Percentiles rank a stretch among this genome's conserved stretches.
Conservation (phyloP, 2,888 invertebrate species). For the Temnothorax ravouxi region DNA sequence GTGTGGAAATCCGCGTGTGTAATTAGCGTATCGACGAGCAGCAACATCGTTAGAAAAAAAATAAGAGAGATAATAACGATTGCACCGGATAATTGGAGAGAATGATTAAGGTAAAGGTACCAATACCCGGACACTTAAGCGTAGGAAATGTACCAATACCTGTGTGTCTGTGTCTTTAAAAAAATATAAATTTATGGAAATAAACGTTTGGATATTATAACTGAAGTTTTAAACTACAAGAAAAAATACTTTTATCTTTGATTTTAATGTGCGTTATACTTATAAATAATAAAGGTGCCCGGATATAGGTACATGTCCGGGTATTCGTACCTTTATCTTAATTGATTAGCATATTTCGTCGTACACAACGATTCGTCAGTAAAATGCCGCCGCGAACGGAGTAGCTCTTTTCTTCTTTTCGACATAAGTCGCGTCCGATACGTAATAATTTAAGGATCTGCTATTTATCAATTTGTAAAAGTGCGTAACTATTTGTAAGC, state of each 20-base stretch:
- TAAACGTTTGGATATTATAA: no score
- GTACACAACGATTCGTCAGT: constrained; percentile 31
- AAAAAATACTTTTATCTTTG: no score
- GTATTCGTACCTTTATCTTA: no score
- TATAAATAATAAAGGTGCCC: no score
- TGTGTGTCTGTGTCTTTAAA: no score
- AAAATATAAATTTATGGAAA: no score
- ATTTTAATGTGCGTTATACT: no score
- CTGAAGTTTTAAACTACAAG: no score
- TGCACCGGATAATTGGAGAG: constrained; percentile 57
- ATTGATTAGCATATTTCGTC: not conserved
- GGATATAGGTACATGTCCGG: no score
- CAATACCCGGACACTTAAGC: no score
- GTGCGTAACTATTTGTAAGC: not conserved
- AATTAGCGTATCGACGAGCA: constrained; percentile 76
- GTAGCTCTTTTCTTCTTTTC: not conserved
- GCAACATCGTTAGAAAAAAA: constrained; percentile 68
- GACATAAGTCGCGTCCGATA: not conserved
- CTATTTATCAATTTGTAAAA: constrained; percentile 26
- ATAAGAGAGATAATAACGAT: constrained; percentile 43
- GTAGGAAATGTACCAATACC: no score
- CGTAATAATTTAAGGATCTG: constrained; percentile 25
- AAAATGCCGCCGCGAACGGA: not conserved
- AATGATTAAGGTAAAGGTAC: constrained; percentile 5
- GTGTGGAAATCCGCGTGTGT: constrained; percentile 56